These are phyloP conservation scores for Nerophis ophidion DNA, from an alignment of 2,113 vertebrate genomes.

Conservation along the genomic window DNA sequence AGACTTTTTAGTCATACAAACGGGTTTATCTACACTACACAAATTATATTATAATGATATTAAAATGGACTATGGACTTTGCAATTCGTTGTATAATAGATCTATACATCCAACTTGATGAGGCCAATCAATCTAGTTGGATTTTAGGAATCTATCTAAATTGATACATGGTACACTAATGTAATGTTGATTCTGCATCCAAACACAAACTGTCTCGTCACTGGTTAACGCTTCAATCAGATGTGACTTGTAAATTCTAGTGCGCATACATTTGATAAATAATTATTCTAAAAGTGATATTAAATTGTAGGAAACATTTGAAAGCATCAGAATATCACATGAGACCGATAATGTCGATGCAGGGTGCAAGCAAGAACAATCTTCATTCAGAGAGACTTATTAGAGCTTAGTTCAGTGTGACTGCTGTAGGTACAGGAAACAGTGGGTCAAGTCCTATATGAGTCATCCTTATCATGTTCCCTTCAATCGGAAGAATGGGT, in stretches of 20 bases:
- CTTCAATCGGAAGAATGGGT: neutral
- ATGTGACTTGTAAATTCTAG: neutral
- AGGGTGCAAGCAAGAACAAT: neutral
- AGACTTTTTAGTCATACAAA: too few relatives aligned
- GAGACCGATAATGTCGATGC: neutral
- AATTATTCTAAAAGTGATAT: neutral
- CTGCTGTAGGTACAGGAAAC: neutral
- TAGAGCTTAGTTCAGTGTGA: neutral
- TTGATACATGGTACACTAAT: too few relatives aligned
- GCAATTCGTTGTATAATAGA: too few relatives aligned
- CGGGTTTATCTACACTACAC: too few relatives aligned
- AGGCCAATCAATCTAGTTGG: too few relatives aligned
- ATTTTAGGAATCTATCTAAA: too few relatives aligned
- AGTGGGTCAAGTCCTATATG: neutral
- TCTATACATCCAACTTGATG: too few relatives aligned
- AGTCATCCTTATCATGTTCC: slow-evolving; percentile 6
- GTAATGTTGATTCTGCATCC: too few relatives aligned
- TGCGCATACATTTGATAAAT: neutral
- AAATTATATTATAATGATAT: too few relatives aligned
- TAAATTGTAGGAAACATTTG: too few relatives aligned
- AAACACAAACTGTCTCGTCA: too few relatives aligned
- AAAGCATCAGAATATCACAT: neutral
- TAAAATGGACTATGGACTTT: too few relatives aligned
- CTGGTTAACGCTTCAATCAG: neutral
- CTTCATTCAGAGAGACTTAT: neutral